Conservation (phyloP, 1,140 invertebrate genomes). For the Brachionus sp. region DNA sequence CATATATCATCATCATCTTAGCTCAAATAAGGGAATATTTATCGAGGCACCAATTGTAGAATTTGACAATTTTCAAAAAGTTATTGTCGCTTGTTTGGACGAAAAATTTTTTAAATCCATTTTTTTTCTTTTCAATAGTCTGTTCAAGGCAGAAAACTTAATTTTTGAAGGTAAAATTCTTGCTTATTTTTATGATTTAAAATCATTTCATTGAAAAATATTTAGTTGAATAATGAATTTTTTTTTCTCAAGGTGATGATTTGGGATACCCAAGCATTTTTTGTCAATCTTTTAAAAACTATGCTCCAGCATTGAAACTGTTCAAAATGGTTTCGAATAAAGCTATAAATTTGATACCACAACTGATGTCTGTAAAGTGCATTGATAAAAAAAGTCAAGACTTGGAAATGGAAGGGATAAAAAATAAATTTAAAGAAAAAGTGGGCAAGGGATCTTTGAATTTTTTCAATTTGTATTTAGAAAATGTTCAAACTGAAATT, state of each 20-base stretch:
- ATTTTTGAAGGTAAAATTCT: conserved; percentile 25
- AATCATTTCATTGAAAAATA: no score
- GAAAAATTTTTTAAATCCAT: not conserved
- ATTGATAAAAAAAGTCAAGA: not conserved
- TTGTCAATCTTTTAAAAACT: not conserved
- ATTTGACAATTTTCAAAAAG: not conserved
- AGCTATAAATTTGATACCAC: not conserved
- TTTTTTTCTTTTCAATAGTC: not conserved
- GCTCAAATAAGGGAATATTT: not conserved
- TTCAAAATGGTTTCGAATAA: not conserved
- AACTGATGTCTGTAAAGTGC: not conserved
- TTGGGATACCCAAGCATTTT: conserved; percentile 21
- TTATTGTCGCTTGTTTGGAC: not conserved
- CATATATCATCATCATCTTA: conserved; percentile 20
- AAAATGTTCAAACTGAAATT: not conserved
- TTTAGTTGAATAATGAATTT: not conserved
- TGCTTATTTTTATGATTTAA: no score
- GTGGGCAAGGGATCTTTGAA: not conserved
- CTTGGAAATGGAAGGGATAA: not conserved
- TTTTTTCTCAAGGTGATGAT: not conserved
- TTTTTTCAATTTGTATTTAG: not conserved
- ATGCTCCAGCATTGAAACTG: not conserved
- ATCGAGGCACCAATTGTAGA: not conserved
- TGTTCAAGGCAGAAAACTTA: not conserved
- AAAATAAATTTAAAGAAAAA: not conserved